Base-by-base conservation (phyloP, 1,140 invertebrate species). In the Papilio aristodemus region DNA sequence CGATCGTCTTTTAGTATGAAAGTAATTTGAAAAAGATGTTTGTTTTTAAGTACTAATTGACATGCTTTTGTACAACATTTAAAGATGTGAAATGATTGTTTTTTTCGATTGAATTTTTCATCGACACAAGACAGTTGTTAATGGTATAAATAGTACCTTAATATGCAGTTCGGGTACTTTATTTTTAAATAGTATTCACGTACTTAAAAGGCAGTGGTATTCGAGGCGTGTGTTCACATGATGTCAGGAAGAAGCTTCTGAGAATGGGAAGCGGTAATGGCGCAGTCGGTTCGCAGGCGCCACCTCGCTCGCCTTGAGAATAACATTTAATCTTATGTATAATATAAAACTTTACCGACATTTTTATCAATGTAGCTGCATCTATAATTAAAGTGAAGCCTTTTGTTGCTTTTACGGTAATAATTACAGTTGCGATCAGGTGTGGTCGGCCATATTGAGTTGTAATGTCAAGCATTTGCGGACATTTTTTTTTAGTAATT, bases 321-420 rank as follows among this genome's bases (percentile, higher is more conserved):
- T 66, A 50, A 43, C 41, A 66, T 50, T 66, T 50, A 66, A 41
- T 36, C 27, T 13, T 66, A 37, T 36, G 38, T 32, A 59, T 59
- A 59, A 14, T 32, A 59, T 59, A 59, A 14, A 66, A 66, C 63
- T 50, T 50, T 50, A 66, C 63, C 27, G 63, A 66, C 63, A 66
- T 66, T 66, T 66, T 66, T 66, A 66, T 66, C 63, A 66, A 66
- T 50, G 63, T 66, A 46, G 39, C 13, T 50, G 22, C 63, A 66
- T 46, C 41, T 46, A 66, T 66, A 66, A 66, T 66, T 66, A 66
- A 50, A 46, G 63, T 66, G 25, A 36, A 46, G 41, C 39, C 63
- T 66, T 66, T 66, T 66, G 41, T 66, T 46, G 39, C 62, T 64
- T 64, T n/a, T 50, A 66, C 43, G 19, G 41, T 27, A 66, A 43